phyloP scores from a whole-genome alignment of 2,888 invertebrate genomes.

The Adela reaumurella region DNA sequence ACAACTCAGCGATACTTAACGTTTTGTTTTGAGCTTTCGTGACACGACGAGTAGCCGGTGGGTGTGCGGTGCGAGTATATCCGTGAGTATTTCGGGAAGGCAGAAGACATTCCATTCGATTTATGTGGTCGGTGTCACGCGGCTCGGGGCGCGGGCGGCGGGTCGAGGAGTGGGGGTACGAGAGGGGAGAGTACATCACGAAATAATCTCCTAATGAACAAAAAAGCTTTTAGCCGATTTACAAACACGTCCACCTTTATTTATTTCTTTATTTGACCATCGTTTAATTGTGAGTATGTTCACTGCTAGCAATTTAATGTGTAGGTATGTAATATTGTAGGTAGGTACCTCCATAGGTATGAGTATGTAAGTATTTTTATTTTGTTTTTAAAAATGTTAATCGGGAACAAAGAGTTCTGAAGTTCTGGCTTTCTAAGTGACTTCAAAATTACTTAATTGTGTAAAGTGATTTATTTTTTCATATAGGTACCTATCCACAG shows the following conservation, averaged over 20 bases:
- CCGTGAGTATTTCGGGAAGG: not conserved
- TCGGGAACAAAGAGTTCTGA: too few relatives aligned
- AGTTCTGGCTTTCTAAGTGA: too few relatives aligned
- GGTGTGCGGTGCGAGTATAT: not conserved
- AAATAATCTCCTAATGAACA: conserved; percentile 31
- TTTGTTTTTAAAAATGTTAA: too few relatives aligned
- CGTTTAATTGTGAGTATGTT: too few relatives aligned
- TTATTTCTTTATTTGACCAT: not conserved
- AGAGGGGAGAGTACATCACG: not conserved
- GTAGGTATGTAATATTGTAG: too few relatives aligned
- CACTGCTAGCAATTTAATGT: too few relatives aligned
- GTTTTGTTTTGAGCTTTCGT: not conserved
- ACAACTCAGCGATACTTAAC: not conserved
- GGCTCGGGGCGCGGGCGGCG: not conserved
- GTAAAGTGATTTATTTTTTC: too few relatives aligned
- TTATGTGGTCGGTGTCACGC: not conserved
- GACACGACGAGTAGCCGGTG: not conserved
- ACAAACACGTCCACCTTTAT: not conserved
- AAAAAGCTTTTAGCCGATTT: conserved; percentile 18
- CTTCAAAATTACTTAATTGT: too few relatives aligned
- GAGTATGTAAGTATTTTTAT: too few relatives aligned
- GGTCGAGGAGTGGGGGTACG: too few relatives aligned
- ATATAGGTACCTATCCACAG: too few relatives aligned
- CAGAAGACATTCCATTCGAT: not conserved
- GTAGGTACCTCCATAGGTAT: too few relatives aligned